A percentile compares a stretch with the other conserved stretches of the same genome.
These are phyloP conservation scores for Pseudomugil gertrudae DNA, from an alignment of 2,797 vertebrate genomes.

Conservation along the genomic window DNA sequence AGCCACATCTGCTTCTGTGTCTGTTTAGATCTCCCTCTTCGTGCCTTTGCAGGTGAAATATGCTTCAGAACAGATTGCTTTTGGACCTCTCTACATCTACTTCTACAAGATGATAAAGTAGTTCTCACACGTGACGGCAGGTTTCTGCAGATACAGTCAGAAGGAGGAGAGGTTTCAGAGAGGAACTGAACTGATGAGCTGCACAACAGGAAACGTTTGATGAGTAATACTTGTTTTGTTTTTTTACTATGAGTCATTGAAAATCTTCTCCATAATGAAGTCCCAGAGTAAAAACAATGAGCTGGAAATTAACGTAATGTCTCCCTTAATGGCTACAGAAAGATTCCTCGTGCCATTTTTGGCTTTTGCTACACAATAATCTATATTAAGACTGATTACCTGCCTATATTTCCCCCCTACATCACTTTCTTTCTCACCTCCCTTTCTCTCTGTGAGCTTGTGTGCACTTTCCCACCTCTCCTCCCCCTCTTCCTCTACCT, in stretches of 20 bases:
- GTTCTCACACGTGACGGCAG: background rate
- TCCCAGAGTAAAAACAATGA: background rate
- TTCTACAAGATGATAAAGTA: too few relatives aligned
- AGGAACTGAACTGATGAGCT: background rate
- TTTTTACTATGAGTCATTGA: background rate
- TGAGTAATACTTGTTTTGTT: background rate
- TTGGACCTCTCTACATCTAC: background rate
- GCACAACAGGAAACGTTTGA: background rate
- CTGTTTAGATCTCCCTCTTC: background rate
- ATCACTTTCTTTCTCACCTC: background rate
- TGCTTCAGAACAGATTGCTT: background rate
- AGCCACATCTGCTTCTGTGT: background rate
- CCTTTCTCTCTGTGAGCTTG: background rate
- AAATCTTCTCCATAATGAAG: background rate
- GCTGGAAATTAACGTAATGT: background rate
- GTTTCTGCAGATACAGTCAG: background rate
- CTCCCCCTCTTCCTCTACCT: constrained; percentile 23
- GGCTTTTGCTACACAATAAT: background rate
- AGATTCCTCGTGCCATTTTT: background rate
- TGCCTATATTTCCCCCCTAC: background rate
- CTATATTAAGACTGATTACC: background rate
- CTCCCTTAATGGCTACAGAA: background rate
- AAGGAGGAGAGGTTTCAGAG: background rate
- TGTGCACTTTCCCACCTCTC: constrained; percentile 10
- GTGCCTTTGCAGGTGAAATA: too few relatives aligned